Conservation (phyloP, 2,888 invertebrate species). For the Atrina japonica region DNA sequence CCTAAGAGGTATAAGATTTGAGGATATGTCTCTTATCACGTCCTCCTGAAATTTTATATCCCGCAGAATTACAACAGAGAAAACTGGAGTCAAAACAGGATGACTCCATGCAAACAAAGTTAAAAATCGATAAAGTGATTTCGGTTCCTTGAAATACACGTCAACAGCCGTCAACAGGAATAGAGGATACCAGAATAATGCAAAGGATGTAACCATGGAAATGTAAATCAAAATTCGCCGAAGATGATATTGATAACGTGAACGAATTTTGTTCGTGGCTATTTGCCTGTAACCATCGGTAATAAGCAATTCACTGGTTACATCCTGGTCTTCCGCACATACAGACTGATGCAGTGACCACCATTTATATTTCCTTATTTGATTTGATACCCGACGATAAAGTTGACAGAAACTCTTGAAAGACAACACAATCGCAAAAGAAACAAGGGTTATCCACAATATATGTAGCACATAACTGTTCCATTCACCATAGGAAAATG, state of each 20-base stretch:
- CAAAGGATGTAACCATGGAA: slow-evolving; percentile 83
- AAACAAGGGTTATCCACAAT: slow-evolving; percentile 93
- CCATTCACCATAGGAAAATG: slow-evolving; percentile 92
- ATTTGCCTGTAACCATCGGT: slow-evolving; percentile 5
- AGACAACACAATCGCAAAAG: slow-evolving; percentile 91
- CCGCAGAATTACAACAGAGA: slow-evolving; percentile 71
- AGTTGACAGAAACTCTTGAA: slow-evolving; percentile 90
- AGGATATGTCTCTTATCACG: slow-evolving; percentile 62
- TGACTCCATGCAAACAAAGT: slow-evolving; percentile 79
- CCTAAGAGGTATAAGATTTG: slow-evolving; percentile 67
- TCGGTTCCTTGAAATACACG: slow-evolving; percentile 70
- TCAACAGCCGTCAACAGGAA: slow-evolving; percentile 89
- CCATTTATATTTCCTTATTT: slow-evolving; percentile 65
- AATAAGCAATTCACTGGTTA: not conserved
- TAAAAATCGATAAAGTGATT: slow-evolving; percentile 76
- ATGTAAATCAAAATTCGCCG: slow-evolving; percentile 66
- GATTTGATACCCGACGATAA: slow-evolving; percentile 83
- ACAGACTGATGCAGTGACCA: slow-evolving; percentile 64
- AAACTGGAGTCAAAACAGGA: slow-evolving; percentile 77
- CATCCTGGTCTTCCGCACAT: too few species aligned
- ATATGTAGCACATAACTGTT: slow-evolving; percentile 94
- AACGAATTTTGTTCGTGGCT: not conserved
- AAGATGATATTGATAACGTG: slow-evolving; percentile 57
- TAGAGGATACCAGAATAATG: slow-evolving; percentile 94
- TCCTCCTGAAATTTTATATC: slow-evolving; percentile 63